Percentiles rank a stretch among this genome's conserved stretches.
These are phyloP conservation scores for Itoplectis maculator DNA, from an alignment of 2,888 invertebrate genomes.

Conservation along the genomic window DNA sequence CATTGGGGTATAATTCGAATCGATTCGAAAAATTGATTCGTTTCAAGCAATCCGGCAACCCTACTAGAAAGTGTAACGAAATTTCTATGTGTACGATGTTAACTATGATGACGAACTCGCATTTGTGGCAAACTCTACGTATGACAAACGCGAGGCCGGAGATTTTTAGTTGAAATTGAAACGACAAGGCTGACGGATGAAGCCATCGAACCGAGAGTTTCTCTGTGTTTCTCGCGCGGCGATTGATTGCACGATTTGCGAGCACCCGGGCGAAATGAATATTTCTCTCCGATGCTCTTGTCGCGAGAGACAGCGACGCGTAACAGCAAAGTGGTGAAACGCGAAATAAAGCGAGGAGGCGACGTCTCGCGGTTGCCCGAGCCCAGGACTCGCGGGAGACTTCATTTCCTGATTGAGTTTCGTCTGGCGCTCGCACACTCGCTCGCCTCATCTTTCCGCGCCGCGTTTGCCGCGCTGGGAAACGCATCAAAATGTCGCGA, in stretches of 20 bases:
- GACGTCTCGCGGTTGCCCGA: conserved; percentile 23
- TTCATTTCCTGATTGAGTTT: conserved; percentile 67
- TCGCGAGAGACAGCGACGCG: conserved; percentile 21
- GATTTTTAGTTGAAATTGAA: no score
- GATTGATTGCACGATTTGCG: conserved; percentile 10
- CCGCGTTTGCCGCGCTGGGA: background rate
- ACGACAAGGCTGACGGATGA: background rate
- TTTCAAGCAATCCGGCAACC: no score
- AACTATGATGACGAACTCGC: no score
- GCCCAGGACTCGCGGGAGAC: conserved; percentile 38
- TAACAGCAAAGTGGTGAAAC: conserved; percentile 54
- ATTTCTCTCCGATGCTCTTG: conserved; percentile 25
- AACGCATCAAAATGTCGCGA: conserved; percentile 41
- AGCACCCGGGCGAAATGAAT: conserved; percentile 31
- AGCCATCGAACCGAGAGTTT: background rate
- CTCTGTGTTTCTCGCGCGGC: no score
- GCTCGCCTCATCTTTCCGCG: conserved; percentile 13
- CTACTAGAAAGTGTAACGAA: no score
- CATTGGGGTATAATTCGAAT: no score
- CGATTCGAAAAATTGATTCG: no score
- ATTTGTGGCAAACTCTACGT: no score
- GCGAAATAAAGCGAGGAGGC: conserved; percentile 49
- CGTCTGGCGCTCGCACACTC: conserved; percentile 17
- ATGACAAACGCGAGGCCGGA: no score
- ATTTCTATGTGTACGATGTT: no score